Conservation (phyloP, 2,888 invertebrate genomes). For the Erebia ligea region DNA sequence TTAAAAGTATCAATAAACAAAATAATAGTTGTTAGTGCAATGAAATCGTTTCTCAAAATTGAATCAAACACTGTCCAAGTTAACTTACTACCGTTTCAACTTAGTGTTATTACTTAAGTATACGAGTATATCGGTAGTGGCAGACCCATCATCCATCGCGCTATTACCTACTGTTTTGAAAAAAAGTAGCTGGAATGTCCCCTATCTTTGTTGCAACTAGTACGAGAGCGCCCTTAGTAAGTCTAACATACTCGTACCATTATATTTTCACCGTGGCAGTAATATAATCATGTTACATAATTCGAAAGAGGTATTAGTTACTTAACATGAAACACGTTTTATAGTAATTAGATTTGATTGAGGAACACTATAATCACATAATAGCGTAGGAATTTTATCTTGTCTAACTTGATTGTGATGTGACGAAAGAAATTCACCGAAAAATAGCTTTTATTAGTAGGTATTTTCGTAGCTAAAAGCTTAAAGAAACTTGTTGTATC, state of each 20-base stretch:
- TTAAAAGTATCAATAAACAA: neutral
- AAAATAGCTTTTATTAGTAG: slow-evolving; percentile 24
- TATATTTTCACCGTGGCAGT: neutral
- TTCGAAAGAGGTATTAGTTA: neutral
- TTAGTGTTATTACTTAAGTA: neutral
- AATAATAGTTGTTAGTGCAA: neutral
- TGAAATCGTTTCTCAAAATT: neutral
- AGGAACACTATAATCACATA: slow-evolving; percentile 21
- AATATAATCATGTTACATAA: slow-evolving; percentile 6
- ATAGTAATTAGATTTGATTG: slow-evolving; percentile 26
- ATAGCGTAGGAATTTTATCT: slow-evolving; percentile 26
- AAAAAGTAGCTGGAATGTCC: neutral
- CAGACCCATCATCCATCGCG: neutral
- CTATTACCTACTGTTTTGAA: neutral
- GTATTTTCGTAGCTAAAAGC: slow-evolving; percentile 28
- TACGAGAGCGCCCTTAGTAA: neutral
- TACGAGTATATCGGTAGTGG: neutral
- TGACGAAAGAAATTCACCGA: slow-evolving; percentile 31
- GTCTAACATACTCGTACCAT: neutral
- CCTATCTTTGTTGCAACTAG: neutral
- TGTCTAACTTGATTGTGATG: slow-evolving; percentile 29
- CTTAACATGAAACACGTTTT: slow-evolving; percentile 20
- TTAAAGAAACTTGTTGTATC: slow-evolving; percentile 31
- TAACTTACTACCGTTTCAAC: neutral
- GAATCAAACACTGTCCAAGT: neutral